Conservation (phyloP, 1,140 invertebrate genomes). For the Drosophila takahashii region DNA sequence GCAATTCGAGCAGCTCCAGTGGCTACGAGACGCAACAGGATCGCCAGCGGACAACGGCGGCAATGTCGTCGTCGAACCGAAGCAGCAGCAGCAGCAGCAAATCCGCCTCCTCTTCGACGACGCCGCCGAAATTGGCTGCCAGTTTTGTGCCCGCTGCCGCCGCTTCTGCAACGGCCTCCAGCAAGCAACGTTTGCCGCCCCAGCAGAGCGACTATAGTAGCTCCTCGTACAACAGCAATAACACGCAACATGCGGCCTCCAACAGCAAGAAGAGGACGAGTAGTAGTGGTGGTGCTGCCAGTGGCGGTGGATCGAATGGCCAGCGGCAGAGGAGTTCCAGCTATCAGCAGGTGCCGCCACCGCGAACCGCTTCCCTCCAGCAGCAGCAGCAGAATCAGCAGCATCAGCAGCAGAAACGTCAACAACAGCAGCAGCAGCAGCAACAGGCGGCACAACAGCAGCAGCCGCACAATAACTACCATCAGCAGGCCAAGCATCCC, state of each 20-base stretch:
- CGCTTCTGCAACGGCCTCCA: neutral
- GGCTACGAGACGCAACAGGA: slow-evolving; percentile 70
- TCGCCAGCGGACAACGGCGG: slow-evolving; percentile 42
- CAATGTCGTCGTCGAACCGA: slow-evolving; percentile 21
- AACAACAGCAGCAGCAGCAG: slow-evolving; percentile 17
- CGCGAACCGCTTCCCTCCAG: slow-evolving; percentile 24
- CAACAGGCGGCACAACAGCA: slow-evolving; percentile 37
- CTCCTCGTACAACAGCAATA: slow-evolving; percentile 61
- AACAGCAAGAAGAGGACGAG: slow-evolving; percentile 73
- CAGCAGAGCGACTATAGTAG: slow-evolving; percentile 33
- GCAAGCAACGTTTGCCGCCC: slow-evolving; percentile 39
- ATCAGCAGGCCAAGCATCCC: slow-evolving; percentile 64
- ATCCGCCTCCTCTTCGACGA: slow-evolving; percentile 34
- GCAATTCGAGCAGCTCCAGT: slow-evolving; percentile 67
- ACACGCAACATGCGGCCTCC: slow-evolving; percentile 61
- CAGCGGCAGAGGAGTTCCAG: slow-evolving; percentile 35
- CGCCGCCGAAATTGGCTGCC: slow-evolving; percentile 60
- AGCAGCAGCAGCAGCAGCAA: slow-evolving; percentile 55
- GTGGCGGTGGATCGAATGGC: slow-evolving; percentile 6
- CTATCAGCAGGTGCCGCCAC: slow-evolving; percentile 51
- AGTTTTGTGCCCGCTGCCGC: slow-evolving; percentile 62
- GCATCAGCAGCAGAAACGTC: slow-evolving; percentile 28
- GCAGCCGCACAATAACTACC: slow-evolving; percentile 35
- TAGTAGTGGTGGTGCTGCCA: slow-evolving; percentile 20
- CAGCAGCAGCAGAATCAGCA: slow-evolving; percentile 38